phyloP scores from a whole-genome alignment of 2,113 vertebrate genomes.

The Labrus mixtus region DNA sequence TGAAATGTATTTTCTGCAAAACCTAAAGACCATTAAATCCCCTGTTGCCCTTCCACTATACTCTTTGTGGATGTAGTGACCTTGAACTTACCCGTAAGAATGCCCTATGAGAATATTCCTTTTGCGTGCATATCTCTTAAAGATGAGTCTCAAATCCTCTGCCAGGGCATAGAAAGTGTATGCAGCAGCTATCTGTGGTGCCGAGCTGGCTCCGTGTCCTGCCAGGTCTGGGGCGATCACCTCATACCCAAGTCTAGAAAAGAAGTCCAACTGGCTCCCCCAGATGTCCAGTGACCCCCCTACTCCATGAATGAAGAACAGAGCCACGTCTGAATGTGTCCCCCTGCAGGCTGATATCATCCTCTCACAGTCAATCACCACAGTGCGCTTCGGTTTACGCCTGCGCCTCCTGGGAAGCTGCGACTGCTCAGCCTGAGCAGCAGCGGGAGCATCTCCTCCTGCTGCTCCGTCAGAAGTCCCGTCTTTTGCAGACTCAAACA shows the following conservation, averaged over 20 bases:
- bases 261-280: constrained; percentile 95
- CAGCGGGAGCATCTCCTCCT: constrained; percentile 23
- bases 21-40: no score
- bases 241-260: constrained; percentile 92
- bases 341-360: constrained; percentile 91
- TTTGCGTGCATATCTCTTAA: constrained; percentile 92
- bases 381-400: constrained; percentile 87
- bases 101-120: constrained; percentile 95
- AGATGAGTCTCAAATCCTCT: constrained; percentile 92
- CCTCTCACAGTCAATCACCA: constrained; percentile 92
- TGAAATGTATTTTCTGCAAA: no score
- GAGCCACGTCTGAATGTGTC: constrained; percentile 88
- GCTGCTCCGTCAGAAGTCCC: constrained; percentile 26
- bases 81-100: constrained; percentile 89
- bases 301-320: constrained; percentile 97
- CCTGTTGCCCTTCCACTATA: no score
- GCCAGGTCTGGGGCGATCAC: constrained; percentile 93
- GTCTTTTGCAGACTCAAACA: constrained; percentile 43
- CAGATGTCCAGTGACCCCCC: constrained; percentile 96
- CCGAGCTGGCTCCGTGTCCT: constrained; percentile 92
- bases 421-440: constrained; percentile 31
- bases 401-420: constrained; percentile 74
- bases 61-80: not conserved
- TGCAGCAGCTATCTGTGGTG: constrained; percentile 89
- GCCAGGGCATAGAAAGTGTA: constrained; percentile 97